Conservation (phyloP, 2,888 invertebrate genomes). For the Carcina quercana region DNA sequence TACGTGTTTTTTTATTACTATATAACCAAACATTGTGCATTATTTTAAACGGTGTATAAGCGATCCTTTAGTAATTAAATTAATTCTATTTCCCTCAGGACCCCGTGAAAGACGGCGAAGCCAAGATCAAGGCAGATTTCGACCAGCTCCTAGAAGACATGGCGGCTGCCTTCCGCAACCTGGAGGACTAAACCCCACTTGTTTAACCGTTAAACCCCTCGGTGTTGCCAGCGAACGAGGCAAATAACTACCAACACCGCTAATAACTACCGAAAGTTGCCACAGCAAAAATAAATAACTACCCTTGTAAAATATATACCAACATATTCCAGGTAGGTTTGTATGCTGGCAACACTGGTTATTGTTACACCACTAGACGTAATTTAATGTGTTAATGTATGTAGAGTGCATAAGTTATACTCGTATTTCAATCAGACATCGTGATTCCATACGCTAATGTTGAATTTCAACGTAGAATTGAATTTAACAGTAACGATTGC, state of each 20-base stretch:
- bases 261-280: too few species aligned
- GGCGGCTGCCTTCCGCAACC: slow-evolving; percentile 97
- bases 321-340: too few species aligned
- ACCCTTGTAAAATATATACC: too few species aligned
- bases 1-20: background rate
- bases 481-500: slow-evolving; percentile 2
- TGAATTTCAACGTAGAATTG: slow-evolving; percentile 19
- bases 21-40: background rate
- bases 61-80: too few species aligned
- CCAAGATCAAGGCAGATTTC: slow-evolving; percentile 96
- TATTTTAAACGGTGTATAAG: too few species aligned
- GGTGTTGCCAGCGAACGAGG: slow-evolving; percentile 2
- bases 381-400: slow-evolving; percentile 31
- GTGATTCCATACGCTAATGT: slow-evolving; percentile 34
- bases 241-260: background rate
- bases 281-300: too few species aligned
- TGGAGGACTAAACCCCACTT: slow-evolving; percentile 89
- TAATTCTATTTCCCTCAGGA: slow-evolving; percentile 77
- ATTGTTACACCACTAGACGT: slow-evolving; percentile 32
- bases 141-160: slow-evolving; percentile 98
- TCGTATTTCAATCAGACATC: slow-evolving; percentile 34
- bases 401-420: slow-evolving; percentile 35
- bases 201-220: too few species aligned
- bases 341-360: slow-evolving; percentile 10
- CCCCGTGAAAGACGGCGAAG: slow-evolving; percentile 98